A percentile compares a stretch with the other conserved stretches of the same genome.
Evolutionary conservation across 2,888 invertebrate genomes (phyloP).

Genomic region (Euproctis similis): DNA sequence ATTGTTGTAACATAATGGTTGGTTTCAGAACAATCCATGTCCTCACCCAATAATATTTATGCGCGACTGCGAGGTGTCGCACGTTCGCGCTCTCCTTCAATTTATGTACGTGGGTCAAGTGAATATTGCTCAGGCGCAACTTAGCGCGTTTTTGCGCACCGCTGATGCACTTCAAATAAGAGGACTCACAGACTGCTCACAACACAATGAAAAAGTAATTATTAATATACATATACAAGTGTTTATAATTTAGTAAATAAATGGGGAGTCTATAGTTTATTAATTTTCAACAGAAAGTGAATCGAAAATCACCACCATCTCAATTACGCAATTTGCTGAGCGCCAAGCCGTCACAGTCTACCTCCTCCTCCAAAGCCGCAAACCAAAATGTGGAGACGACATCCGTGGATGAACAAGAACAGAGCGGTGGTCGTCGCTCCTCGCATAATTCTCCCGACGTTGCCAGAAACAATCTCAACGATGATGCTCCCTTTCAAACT

Average conservation of each 20-base stretch:
- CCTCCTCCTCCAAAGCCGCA: slow-evolving; percentile 75
- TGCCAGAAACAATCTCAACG: slow-evolving; percentile 75
- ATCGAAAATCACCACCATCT: slow-evolving; percentile 72
- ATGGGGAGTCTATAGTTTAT: too few species aligned
- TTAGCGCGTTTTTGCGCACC: slow-evolving; percentile 84
- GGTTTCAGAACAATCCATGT: slow-evolving; percentile 86
- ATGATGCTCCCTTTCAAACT: slow-evolving; percentile 73
- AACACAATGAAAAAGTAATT: slow-evolving; percentile 67
- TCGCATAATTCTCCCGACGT: slow-evolving; percentile 72
- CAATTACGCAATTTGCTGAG: slow-evolving; percentile 75
- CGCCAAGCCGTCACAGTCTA: slow-evolving; percentile 71
- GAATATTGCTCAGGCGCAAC: slow-evolving; percentile 86
- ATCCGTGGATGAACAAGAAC: slow-evolving; percentile 63
- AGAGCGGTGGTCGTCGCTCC: slow-evolving; percentile 62
- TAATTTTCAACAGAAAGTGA: slow-evolving; percentile 63
- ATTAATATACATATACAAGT: not conserved
- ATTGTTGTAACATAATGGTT: slow-evolving; percentile 10
- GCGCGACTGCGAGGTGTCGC: slow-evolving; percentile 87
- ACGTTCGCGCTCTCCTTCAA: slow-evolving; percentile 85
- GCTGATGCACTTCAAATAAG: slow-evolving; percentile 87
- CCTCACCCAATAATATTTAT: slow-evolving; percentile 90
- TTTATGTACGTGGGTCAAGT: slow-evolving; percentile 93
- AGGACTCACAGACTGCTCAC: slow-evolving; percentile 82
- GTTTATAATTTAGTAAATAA: not conserved
- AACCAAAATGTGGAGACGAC: slow-evolving; percentile 72